Base-by-base conservation (phyloP, 1,140 invertebrate genomes). In the Bradynema listronoti region DNA sequence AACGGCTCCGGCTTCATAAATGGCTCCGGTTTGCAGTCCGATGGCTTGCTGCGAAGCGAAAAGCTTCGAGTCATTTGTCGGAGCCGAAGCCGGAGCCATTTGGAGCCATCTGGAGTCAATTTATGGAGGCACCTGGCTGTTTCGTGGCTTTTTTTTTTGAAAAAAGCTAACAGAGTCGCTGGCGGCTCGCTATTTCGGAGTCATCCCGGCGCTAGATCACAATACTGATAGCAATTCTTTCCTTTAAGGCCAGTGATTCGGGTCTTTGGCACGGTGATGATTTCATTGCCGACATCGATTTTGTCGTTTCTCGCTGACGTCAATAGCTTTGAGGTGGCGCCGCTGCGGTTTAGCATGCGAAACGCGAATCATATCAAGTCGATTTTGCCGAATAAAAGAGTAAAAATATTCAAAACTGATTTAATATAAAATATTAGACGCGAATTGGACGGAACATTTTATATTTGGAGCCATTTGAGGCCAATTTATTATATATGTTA, bases 221-320 rank as follows among this genome's bases (percentile, higher is more conserved):
- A n/a, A n/a, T n/a, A n/a, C n/a, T n/a, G n/a, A n/a, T 39, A 19
- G 36, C 52, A 4, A 56, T 56, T 27, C 29, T 9, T 34, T n/a
- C 11, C 11, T 63, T 72, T 49, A 49, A 72, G 72, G 14, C 24
- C 59, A 46, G 55, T 51, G n/a, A 56, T 74, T 19, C 39, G 66
- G 9, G 69, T 69, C 9, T 69, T 73, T 46, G 71, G 71, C 5
- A 69, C 69, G 1, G 56, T 75, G n/a, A 58, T 73, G 58, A 55
- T 75, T 7, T 73, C 71, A 0, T 71, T 73, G 25, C 66, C 71
- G 2, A 30, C 61, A 4, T 59, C 55, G 4, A 66, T 70, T 14
- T 25, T 75, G 3, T 32, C 55, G 24, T 53, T 60, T 24, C 58
- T 73, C 9, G 2, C 32, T 16, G 52, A 55, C 27, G 25, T 55